Evolutionary conservation across 2,888 invertebrate species (phyloP), one percentile per base, ranked within the genome.

Genomic region (Trachelus troglodyta): DNA sequence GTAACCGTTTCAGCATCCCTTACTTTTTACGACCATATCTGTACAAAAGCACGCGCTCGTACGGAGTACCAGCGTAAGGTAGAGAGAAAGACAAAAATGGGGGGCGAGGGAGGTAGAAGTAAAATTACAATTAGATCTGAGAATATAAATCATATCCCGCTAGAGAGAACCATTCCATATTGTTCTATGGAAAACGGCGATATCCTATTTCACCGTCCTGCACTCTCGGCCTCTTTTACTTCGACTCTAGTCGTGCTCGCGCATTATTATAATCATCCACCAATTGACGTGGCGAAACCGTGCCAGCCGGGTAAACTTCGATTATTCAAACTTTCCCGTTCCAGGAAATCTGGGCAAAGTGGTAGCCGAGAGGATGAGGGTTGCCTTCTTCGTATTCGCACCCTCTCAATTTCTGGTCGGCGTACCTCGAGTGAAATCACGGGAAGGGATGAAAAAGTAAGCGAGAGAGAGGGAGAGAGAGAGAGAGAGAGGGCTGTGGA

Each of bases 1-100:
- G 69, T 73, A 34, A 76, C 71, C 74, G 78, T 12, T 76, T 33
- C 23, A 76, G 69, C 69, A 30, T 74, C 76, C 75, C 69, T 79
- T 74, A 69, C 37, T 69, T 35, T 56, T 73, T 30, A 69, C 68
- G 37, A 78, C 76, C 56, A 69, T 34, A 23, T 4, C 11, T 4
- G 74, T 15, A 11, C 74, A 34, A 15, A 40, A 15, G 15, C 34
- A 78, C 74, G 33, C 15, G 69, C 37, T 35, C 69, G 31, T 69
- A 34, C 76, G 35, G 23, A 68, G 6, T 34, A 37, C 37, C 56
- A 69, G 76, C 6, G 6, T 33, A 56, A 31, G 69, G 1, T 12
- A 35, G 34, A 69, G 75, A 69, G 33, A 30, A 69, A 34, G 75
- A 34, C 31, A 35, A 69, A 69, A 56, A 73, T 71, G 35, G 30